Evolutionary conservation across 2,797 vertebrate genomes (phyloP).

Genomic region (Rhincodon typus): DNA sequence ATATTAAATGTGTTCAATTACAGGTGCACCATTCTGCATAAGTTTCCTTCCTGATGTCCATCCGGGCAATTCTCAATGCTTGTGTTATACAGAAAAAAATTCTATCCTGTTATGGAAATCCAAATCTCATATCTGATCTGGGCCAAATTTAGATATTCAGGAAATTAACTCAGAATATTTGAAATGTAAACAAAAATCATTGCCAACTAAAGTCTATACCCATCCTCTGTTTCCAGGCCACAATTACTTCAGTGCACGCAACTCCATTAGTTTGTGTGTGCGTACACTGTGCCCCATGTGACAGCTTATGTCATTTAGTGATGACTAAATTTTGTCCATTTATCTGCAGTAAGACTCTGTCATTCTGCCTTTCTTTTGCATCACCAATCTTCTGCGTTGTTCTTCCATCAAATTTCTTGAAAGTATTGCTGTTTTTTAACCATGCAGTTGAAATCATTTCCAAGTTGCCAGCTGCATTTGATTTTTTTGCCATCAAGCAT

Average conservation of each 20-base stretch:
- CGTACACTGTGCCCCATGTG: not conserved
- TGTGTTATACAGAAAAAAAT: too few relatives aligned
- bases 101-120: not conserved
- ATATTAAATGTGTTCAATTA: not conserved
- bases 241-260: not conserved
- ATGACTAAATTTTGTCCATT: not conserved
- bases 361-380: not conserved
- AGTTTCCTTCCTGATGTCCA: not conserved
- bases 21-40: too few relatives aligned
- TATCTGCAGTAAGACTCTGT: not conserved
- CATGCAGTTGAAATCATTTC: not conserved
- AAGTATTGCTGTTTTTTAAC: not conserved
- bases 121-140: not conserved
- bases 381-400: not conserved
- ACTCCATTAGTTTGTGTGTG: not conserved
- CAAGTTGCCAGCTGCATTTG: not conserved
- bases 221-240: not conserved
- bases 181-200: not conserved
- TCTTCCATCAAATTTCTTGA: not conserved
- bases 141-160: not conserved
- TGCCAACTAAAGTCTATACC: not conserved
- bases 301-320: not conserved
- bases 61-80: not conserved
- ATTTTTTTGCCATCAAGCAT: not conserved
- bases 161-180: not conserved